Percentiles rank a stretch among this genome's conserved stretches.
phyloP scores from a whole-genome alignment of 2,797 vertebrate genomes.

The Leuciscus waleckii region DNA sequence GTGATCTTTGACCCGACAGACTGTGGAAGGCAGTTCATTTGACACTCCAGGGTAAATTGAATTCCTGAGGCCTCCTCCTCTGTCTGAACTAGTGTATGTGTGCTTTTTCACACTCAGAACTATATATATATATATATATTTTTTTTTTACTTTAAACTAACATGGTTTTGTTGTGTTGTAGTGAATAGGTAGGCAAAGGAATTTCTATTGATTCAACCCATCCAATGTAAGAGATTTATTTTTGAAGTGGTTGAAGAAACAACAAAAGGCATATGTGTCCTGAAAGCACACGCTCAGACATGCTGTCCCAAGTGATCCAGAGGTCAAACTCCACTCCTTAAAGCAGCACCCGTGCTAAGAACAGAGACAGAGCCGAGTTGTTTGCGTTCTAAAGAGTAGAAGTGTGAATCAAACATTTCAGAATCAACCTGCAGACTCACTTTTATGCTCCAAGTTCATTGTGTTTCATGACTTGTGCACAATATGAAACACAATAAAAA shows the following conservation, averaged over 20 bases:
- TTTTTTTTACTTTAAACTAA: no score
- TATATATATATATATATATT: no score
- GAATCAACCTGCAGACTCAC: neutral
- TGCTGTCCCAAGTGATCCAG: constrained; percentile 29
- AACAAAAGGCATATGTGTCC: constrained; percentile 19
- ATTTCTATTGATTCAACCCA: neutral
- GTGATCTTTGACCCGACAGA: constrained; percentile 52
- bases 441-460: neutral
- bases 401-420: neutral
- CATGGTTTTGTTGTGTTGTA: neutral
- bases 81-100: constrained; percentile 60
- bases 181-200: neutral
- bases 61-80: constrained; percentile 40
- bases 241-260: neutral
- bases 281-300: constrained; percentile 39
- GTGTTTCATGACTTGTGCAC: neutral
- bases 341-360: constrained; percentile 17
- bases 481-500: neutral
- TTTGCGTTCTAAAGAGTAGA: neutral
- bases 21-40: constrained; percentile 40
- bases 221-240: neutral
- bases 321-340: constrained; percentile 34
- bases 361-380: neutral
- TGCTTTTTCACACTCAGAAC: neutral
- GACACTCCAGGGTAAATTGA: constrained; percentile 47